Conservation (phyloP, 1,140 invertebrate species). For the Neodiprion lecontei region DNA sequence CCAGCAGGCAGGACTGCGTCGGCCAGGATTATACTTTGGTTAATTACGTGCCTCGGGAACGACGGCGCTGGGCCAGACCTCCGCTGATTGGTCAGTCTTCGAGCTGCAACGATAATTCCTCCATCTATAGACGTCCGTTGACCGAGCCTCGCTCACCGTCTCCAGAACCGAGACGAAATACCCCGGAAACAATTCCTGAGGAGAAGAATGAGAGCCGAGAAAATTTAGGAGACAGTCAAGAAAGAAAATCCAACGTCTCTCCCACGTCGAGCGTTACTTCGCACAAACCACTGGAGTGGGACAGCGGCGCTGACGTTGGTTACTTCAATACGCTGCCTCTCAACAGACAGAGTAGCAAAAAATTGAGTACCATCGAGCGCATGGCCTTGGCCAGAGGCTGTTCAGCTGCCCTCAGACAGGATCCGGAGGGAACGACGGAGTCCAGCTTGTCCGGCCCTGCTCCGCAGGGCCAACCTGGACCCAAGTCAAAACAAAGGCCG, state of each 20-base stretch:
- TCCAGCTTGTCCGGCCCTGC: constrained; percentile 16
- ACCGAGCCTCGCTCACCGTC: constrained; percentile 34
- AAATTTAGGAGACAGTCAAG: constrained; percentile 24
- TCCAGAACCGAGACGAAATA: constrained; percentile 32
- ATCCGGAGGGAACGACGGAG: constrained; percentile 58
- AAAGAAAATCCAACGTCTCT: constrained; percentile 53
- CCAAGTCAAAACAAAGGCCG: constrained; percentile 27
- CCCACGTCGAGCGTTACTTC: constrained; percentile 71
- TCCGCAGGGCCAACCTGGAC: constrained; percentile 15
- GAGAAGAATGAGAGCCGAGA: constrained; percentile 42
- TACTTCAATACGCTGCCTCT: constrained; percentile 63
- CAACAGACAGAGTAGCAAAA: constrained; percentile 55
- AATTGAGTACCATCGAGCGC: constrained; percentile 67
- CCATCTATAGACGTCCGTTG: constrained; percentile 36
- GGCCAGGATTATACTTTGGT: constrained; percentile 39
- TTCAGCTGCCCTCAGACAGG: constrained; percentile 49
- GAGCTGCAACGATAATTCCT: constrained; percentile 28
- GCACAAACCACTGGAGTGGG: constrained; percentile 75
- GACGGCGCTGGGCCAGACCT: constrained; percentile 52
- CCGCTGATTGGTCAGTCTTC: constrained; percentile 52
- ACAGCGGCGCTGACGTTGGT: constrained; percentile 78
- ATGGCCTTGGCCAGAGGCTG: constrained; percentile 60
- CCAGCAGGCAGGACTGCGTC: constrained; percentile 32
- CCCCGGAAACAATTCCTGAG: constrained; percentile 34
- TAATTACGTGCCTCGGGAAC: constrained; percentile 44